phyloP scores from a whole-genome alignment of 2,797 vertebrate genomes.

The Hydrophis major region DNA sequence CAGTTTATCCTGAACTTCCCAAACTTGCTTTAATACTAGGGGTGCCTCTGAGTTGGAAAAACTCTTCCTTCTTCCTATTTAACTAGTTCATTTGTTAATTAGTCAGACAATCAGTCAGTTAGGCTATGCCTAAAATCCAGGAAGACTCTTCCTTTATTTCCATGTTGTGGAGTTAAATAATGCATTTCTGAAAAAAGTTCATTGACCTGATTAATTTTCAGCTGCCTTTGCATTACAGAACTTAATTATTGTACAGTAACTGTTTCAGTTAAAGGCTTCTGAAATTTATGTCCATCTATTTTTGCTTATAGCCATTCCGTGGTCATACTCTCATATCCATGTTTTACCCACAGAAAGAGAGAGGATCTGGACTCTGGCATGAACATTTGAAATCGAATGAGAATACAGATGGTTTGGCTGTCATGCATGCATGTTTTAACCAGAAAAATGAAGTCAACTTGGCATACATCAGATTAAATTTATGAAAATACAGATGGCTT shows the following conservation, averaged over 20 bases:
- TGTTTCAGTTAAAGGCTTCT: neutral
- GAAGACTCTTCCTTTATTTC: neutral
- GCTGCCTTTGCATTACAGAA: neutral
- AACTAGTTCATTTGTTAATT: neutral
- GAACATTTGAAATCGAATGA: neutral
- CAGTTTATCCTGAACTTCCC: neutral
- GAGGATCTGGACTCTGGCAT: neutral
- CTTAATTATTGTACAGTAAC: neutral
- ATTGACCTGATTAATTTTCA: neutral
- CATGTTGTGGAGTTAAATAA: neutral
- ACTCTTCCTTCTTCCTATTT: neutral
- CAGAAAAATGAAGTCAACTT: neutral
- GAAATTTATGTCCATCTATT: neutral
- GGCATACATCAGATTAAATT: neutral
- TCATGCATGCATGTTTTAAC: neutral
- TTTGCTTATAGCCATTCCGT: neutral
- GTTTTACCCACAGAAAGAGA: neutral
- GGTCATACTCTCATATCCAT: neutral
- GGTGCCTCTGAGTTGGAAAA: neutral
- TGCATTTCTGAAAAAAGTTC: neutral
- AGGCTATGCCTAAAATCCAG: neutral
- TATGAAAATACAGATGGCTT: constrained; percentile 15
- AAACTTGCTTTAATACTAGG: neutral
- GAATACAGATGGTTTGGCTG: constrained; percentile 4
- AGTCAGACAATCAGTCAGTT: neutral